phyloP scores from a whole-genome alignment of 2,797 vertebrate species.

The Sciaenops ocellatus region DNA sequence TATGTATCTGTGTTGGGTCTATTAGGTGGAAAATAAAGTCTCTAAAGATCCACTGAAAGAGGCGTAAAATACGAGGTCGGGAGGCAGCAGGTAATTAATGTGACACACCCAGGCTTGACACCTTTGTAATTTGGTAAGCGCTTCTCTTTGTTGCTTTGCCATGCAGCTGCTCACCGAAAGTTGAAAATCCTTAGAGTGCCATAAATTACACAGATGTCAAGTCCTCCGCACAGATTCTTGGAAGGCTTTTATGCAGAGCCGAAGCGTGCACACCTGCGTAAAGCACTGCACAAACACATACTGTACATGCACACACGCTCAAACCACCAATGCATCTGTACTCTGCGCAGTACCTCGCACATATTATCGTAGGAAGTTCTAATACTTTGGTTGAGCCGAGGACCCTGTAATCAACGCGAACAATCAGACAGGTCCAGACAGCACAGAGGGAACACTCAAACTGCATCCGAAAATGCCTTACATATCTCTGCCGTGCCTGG shows the following conservation, averaged over 20 bases:
- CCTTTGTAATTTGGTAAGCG: conserved; percentile 55
- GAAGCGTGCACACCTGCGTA: conserved; percentile 61
- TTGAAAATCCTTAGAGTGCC: conserved; percentile 56
- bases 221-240: conserved; percentile 51
- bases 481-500: conserved; percentile 54
- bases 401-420: conserved; percentile 74
- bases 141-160: conserved; percentile 65
- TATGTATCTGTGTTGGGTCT: conserved; percentile 17
- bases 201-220: conserved; percentile 71
- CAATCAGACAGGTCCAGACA: conserved; percentile 75
- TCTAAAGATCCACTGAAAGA: conserved; percentile 40
- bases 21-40: conserved; percentile 40
- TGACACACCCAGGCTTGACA: conserved; percentile 45
- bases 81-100: conserved; percentile 43
- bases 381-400: conserved; percentile 32
- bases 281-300: conserved; percentile 25
- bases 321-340: not conserved
- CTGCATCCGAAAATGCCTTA: conserved; percentile 58
- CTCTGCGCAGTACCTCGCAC: conserved; percentile 21
- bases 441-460: conserved; percentile 40
- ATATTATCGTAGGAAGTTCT: conserved; percentile 45
- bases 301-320: not conserved
- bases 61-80: conserved; percentile 51
- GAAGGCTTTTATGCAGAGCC: conserved; percentile 50
- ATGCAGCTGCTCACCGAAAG: conserved; percentile 71